Evolutionary conservation across 2,888 invertebrate species (phyloP), one percentile per base, ranked within the genome.

Genomic region (Thymelicus sylvestris): DNA sequence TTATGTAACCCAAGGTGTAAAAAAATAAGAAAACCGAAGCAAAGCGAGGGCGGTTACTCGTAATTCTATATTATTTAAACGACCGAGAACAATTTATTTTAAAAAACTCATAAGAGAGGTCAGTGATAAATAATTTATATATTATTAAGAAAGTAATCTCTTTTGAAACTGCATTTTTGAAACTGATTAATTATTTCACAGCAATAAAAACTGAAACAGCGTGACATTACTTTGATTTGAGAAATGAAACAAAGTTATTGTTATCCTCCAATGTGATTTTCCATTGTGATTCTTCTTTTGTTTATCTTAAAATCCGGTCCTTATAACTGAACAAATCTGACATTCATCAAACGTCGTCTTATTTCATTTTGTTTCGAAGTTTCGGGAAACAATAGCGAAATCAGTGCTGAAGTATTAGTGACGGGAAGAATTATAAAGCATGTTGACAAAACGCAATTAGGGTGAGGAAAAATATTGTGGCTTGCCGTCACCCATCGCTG

Each of bases 381-480:
- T 66, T 70, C 12, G 15, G 31, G 70, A 65, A 70, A 70, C 70
- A 70, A 65, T 70, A 50, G 64, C 59, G 24, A 66, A 71, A 66
- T 71, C 71, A 71, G 61, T 61, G 60, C 47, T 44, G 38, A 66
- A 66, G 47, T 66, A 62, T 66, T 71, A 66, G 66, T 57, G 66
- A 66, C 71, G 66, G 57, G 66, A 71, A 71, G 38, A 71, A 71
- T 71, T 71, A 66, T 71, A 78, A 79, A 76, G 74, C 74, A 79
- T 80, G 78, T 79, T 81, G 77, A 79, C 77, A 80, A 80, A 79
- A 76, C 75, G 76, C 76, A 80, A 80, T 81, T 79, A 80, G 78
- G 74, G 72, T 7, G 61, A 71, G 71, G 74, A 75, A 78, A 75
- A 76, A 79, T 74, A 78, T 77, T 71, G 75, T 74, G 78, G 76